A percentile compares a stretch with the other conserved stretches of the same genome.
These are phyloP conservation scores for Zaprionus africanus DNA, from an alignment of 1,140 invertebrate genomes.

Conservation along the genomic window DNA sequence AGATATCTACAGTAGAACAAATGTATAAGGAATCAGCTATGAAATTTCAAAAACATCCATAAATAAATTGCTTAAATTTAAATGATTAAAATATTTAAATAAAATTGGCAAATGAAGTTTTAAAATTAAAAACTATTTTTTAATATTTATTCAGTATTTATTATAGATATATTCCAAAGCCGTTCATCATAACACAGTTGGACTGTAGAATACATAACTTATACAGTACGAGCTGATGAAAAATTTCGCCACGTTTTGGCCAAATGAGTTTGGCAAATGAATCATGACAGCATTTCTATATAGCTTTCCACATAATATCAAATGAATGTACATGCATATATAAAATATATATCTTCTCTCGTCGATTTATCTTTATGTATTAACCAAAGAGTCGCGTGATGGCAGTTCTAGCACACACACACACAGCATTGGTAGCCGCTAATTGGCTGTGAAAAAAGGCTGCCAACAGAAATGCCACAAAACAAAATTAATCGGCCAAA, in stretches of 20 bases:
- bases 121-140: too few species aligned
- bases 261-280: slow-evolving; percentile 54
- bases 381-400: slow-evolving; percentile 42
- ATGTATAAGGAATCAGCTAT: not conserved
- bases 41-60: too few species aligned
- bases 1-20: not conserved
- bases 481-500: slow-evolving; percentile 56
- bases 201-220: slow-evolving; percentile 12
- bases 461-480: slow-evolving; percentile 51
- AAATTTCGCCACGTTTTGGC: slow-evolving; percentile 51
- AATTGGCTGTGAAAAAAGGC: slow-evolving; percentile 53
- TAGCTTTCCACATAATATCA: slow-evolving; percentile 38
- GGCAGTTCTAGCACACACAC: slow-evolving; percentile 5
- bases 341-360: slow-evolving; percentile 25
- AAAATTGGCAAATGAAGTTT: not conserved
- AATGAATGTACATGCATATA: slow-evolving; percentile 21
- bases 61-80: not conserved
- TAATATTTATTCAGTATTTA: not conserved
- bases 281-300: slow-evolving; percentile 45
- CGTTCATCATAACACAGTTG: not conserved
- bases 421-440: slow-evolving; percentile 29
- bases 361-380: slow-evolving; percentile 44
- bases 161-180: not conserved
- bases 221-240: slow-evolving; percentile 34
- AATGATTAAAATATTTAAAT: not conserved